Conservation (phyloP, 2,113 vertebrate genomes). For the Columbina picui region DNA sequence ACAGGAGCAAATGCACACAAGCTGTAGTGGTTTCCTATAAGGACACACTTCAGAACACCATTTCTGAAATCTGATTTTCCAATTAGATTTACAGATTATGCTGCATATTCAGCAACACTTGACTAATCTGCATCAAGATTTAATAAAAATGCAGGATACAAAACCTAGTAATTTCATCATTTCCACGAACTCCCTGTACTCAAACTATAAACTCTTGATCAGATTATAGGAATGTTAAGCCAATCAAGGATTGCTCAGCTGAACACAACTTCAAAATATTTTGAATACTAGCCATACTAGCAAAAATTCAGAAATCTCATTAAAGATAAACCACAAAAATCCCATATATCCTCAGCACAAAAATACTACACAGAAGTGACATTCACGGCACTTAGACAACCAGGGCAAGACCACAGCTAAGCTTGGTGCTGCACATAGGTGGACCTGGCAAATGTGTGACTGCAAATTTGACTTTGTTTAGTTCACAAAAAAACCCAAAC, state of each 20-base stretch:
- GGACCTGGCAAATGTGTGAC: fast-evolving
- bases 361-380: neutral
- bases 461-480: neutral
- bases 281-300: neutral
- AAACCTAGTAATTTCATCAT: neutral
- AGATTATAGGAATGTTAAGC: neutral
- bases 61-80: neutral
- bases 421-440: fast-evolving
- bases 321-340: neutral
- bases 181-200: neutral
- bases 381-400: neutral
- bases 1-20: neutral
- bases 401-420: neutral
- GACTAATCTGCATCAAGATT: neutral
- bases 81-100: neutral
- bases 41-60: neutral
- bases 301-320: neutral
- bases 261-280: neutral
- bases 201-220: neutral
- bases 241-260: neutral
- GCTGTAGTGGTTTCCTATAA: neutral
- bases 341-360: neutral
- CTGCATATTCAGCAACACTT: neutral
- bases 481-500: neutral
- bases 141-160: neutral